Base-by-base conservation (phyloP, 2,888 invertebrate species). In the Stenchaetothrips biformis region DNA sequence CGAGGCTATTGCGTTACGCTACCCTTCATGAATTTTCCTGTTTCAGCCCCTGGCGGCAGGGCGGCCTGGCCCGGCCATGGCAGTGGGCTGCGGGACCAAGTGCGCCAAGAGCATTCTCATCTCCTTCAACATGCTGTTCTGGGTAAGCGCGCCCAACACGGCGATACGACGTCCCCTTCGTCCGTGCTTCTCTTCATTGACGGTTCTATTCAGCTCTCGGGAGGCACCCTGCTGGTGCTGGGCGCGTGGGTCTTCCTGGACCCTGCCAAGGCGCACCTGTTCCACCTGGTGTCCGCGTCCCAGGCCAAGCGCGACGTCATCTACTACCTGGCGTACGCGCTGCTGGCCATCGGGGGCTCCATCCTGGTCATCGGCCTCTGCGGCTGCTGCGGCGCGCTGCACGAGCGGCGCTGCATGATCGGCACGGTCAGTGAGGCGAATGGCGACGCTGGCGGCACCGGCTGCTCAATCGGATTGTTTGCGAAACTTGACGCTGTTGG, bases 341-440 rank as follows among this genome's bases (percentile, higher is more conserved):
- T 90, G 80, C 87, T 90, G 77, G 89, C 86, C 21, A 86, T 90
- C 78, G 90, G 90, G 37, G 86, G 87, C 53, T 87, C 88, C 81
- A 87, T 90, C 74, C 86, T 90, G 82, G 85, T 88, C 53, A 88
- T 89, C n/a, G 89, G 90, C 53, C 88, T 90, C 85, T 87, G 89
- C 83, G 90, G 90, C 25, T 90, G 90, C 83, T 90, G 90, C 82
- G 90, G 89, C 1, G 89, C 90, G 48, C 86, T 90, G 78, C 87
- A 88, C 81, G 89, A 88, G 82, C 90, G 87, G 85, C 86, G 85
- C 81, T 86, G 86, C 81, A 84, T 86, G 80, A 84, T 87, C 74
- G 85, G 84, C 37, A 83, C 83, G 80, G 86, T 86, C 81, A 84
- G 85, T 84, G 16, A 21, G 37, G 37, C 37, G 37, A 37, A 1